These are phyloP conservation scores for Spheniscus mendiculus DNA, from an alignment of 2,113 vertebrate species.

Conservation along the genomic window DNA sequence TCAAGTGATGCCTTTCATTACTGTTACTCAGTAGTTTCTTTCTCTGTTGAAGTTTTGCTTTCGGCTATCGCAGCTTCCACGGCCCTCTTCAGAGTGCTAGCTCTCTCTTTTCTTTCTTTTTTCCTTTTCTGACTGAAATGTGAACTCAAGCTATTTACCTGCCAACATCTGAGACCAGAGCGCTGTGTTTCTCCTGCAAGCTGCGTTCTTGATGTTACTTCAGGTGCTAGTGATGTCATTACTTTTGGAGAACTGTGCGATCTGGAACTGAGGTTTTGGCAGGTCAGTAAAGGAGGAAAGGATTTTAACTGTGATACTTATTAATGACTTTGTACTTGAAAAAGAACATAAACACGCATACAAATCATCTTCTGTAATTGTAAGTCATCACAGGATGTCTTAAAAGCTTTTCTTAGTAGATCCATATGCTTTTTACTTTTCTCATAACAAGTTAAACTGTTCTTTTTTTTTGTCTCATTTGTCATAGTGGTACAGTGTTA, in stretches of 20 bases:
- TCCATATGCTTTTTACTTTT: not conserved
- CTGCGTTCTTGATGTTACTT: not conserved
- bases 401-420: not conserved
- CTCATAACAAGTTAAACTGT: not conserved
- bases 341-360: not conserved
- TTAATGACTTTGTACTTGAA: not conserved
- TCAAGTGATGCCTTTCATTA: accelerated
- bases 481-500: not conserved
- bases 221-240: slow-evolving; percentile 18
- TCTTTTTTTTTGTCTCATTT: not conserved
- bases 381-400: not conserved
- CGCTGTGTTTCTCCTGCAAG: not conserved
- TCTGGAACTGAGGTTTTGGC: slow-evolving; percentile 19
- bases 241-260: not conserved
- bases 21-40: not conserved
- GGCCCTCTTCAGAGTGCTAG: not conserved
- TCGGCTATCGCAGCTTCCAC: not conserved
- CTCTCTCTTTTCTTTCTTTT: not conserved
- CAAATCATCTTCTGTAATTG: not conserved
- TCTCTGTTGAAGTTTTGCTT: not conserved
- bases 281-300: slow-evolving; percentile 48
- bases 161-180: not conserved
- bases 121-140: slow-evolving; percentile 8
- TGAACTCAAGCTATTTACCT: slow-evolving; percentile 26
- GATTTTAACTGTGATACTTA: not conserved